phyloP scores from a whole-genome alignment of 2,797 vertebrate genomes.

The Mus spretus region DNA sequence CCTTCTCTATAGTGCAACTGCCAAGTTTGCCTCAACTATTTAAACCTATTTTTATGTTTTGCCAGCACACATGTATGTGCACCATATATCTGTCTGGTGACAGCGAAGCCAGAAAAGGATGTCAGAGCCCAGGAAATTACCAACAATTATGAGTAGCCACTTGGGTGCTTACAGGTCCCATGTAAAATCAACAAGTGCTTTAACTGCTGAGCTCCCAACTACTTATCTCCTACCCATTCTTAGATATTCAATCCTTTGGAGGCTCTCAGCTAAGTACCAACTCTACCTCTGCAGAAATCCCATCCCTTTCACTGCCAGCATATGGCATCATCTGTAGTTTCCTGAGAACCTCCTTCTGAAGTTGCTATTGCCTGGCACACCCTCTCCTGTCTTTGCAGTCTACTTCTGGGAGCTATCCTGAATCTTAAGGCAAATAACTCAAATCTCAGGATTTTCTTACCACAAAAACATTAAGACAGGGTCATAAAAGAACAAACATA shows the following conservation, averaged over 20 bases:
- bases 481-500: conserved; percentile 45
- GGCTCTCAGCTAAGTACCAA: neutral
- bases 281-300: neutral
- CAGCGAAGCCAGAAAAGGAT: neutral
- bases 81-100: neutral
- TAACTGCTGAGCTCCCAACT: too few relatives aligned
- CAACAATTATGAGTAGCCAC: neutral
- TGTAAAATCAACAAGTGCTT: neutral
- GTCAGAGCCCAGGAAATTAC: neutral
- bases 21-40: conserved; percentile 5
- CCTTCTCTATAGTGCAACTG: neutral
- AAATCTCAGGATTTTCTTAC: conserved; percentile 58
- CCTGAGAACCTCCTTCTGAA: conserved; percentile 17
- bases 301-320: neutral
- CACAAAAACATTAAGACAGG: conserved; percentile 62
- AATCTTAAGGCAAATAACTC: conserved; percentile 19
- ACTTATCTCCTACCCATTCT: neutral
- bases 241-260: conserved; percentile 14
- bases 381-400: neutral
- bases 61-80: neutral
- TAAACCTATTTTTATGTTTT: neutral
- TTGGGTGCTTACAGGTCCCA: neutral
- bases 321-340: neutral
- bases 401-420: conserved; percentile 23
- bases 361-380: neutral